phyloP scores from a whole-genome alignment of 2,888 invertebrate genomes.

The Lasioglossum oenotherae region DNA sequence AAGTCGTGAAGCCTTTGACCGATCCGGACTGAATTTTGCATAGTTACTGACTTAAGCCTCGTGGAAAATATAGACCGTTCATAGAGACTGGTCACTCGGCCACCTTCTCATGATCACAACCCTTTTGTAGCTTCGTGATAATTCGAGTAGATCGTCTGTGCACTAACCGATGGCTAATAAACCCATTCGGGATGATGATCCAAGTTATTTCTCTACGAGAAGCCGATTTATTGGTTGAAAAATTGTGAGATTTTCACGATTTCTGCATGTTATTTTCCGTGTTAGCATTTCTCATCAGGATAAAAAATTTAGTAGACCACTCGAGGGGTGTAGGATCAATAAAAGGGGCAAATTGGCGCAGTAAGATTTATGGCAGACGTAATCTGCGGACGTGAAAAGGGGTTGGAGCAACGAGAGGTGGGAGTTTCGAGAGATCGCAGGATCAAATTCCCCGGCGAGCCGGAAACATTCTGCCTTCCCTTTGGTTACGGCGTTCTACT shows the following conservation, averaged over 20 bases:
- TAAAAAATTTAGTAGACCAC: not conserved
- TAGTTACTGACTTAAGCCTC: not conserved
- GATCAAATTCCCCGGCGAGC: constrained; percentile 65
- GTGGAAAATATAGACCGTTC: not conserved
- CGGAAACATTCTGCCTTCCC: constrained; percentile 47
- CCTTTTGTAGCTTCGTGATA: not conserved
- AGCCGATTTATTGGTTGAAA: too few species aligned
- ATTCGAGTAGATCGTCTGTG: not conserved
- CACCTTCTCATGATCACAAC: not conserved
- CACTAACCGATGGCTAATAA: not conserved
- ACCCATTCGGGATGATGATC: not conserved
- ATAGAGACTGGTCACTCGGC: not conserved
- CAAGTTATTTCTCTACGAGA: too few species aligned
- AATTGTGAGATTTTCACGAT: too few species aligned
- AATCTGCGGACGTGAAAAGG: not conserved
- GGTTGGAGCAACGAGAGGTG: not conserved
- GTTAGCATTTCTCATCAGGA: not conserved
- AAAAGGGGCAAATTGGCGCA: not conserved
- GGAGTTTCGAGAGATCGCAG: constrained; percentile 36
- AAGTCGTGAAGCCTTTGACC: not conserved
- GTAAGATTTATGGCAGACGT: not conserved
- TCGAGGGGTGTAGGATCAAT: not conserved
- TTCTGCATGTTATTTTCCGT: not conserved
- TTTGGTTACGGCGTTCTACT: constrained; percentile 34
- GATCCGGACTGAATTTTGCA: not conserved